These are phyloP conservation scores for Parasteatoda lunata DNA, from an alignment of 2,888 invertebrate species.

Conservation along the genomic window DNA sequence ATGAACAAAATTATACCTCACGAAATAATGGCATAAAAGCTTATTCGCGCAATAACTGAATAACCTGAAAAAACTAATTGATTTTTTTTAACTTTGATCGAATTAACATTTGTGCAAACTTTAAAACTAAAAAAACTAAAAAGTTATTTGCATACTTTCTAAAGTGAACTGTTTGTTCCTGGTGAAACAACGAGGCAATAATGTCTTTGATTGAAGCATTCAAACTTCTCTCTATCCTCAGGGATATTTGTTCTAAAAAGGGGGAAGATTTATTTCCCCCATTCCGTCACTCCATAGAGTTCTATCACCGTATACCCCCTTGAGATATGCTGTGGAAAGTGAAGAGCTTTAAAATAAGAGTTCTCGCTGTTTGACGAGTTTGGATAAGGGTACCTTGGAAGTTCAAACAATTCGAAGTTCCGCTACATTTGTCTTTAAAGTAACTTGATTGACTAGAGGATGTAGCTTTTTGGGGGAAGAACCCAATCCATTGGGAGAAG, in stretches of 20 bases:
- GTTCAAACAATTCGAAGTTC: conserved; percentile 1
- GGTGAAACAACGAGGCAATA: not conserved
- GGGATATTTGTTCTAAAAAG: not conserved
- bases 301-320: not conserved
- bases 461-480: not conserved
- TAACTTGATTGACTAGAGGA: not conserved
- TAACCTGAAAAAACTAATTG: not conserved
- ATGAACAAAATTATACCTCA: too few relatives aligned
- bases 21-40: not conserved
- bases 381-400: not conserved
- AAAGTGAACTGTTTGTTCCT: not conserved
- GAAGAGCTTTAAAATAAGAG: not conserved
- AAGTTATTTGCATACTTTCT: not conserved
- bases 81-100: not conserved
- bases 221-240: not conserved
- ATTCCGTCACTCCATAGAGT: not conserved
- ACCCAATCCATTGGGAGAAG: too few relatives aligned
- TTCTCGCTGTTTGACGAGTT: not conserved
- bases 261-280: not conserved
- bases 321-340: not conserved
- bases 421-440: not conserved
- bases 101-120: not conserved
- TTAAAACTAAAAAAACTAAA: not conserved
- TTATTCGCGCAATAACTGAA: not conserved
- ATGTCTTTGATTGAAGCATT: not conserved